These are phyloP conservation scores for Mormoops blainvillei DNA, from an alignment of 2,113 vertebrate species.

Conservation along the genomic window DNA sequence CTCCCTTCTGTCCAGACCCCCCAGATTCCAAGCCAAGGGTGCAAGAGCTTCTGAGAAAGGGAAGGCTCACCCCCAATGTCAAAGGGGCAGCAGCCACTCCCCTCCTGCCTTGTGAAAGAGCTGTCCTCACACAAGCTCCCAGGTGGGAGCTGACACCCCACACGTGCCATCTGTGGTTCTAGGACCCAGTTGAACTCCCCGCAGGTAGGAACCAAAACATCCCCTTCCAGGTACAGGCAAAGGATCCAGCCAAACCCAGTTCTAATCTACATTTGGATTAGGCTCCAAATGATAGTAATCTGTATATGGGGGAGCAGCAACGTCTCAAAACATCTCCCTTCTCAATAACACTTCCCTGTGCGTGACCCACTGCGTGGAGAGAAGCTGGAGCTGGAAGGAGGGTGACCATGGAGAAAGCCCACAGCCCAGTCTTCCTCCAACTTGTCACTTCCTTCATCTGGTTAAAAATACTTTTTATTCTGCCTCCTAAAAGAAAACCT, in stretches of 20 bases:
- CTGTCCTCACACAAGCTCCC: background rate
- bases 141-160: background rate
- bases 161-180: conserved; percentile 50
- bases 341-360: background rate
- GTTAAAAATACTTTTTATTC: background rate
- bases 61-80: background rate
- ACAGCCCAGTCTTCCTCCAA: background rate
- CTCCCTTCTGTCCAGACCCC: background rate
- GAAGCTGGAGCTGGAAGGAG: background rate
- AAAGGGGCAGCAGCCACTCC: background rate
- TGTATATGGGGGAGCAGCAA: background rate
- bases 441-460: background rate
- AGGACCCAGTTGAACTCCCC: background rate
- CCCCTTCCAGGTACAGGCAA: background rate
- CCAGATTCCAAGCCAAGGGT: background rate
- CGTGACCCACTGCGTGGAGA: rapidly evolving
- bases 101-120: background rate
- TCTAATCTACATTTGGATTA: background rate
- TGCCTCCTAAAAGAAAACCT: background rate
- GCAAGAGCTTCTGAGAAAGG: background rate
- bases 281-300: no score
- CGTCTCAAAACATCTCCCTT: background rate
- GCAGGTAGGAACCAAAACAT: background rate
- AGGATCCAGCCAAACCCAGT: background rate
- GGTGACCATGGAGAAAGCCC: background rate